A percentile compares a stretch with the other conserved stretches of the same genome.
Evolutionary conservation across 2,888 invertebrate species (phyloP).

Genomic region (Diloba caeruleocephala): DNA sequence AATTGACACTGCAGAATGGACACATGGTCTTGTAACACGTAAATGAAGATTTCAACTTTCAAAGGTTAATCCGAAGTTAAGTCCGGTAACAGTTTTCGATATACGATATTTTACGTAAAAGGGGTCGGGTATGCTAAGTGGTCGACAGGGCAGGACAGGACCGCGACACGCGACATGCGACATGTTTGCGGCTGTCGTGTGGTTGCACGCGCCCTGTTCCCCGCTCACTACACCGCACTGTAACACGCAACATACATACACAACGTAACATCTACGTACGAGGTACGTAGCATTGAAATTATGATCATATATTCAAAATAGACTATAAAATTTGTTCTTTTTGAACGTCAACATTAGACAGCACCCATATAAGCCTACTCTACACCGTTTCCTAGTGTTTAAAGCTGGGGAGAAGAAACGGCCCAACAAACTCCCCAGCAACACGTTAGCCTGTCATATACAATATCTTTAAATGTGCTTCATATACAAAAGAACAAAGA

Average conservation of each 20-base stretch:
- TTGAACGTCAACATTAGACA: no score
- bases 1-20: no score
- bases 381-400: no score
- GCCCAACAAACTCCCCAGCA: no score
- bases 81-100: constrained; percentile 46
- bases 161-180: constrained; percentile 55
- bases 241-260: no score
- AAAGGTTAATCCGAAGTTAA: constrained; percentile 30
- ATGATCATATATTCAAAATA: no score
- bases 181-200: constrained; percentile 63
- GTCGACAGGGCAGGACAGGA: constrained; percentile 49
- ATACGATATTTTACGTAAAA: constrained; percentile 58
- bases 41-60: constrained; percentile 35
- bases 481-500: no score
- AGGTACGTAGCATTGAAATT: constrained; percentile 22
- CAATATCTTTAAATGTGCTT: no score
- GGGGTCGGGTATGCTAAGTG: constrained; percentile 61
- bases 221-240: constrained; percentile 26
- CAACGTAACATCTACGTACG: constrained; percentile 25
- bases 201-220: constrained; percentile 53
- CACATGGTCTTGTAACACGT: constrained; percentile 28
- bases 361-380: no score
- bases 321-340: no score
- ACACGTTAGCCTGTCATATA: no score
- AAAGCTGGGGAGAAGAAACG: no score